Conservation (phyloP, 2,888 invertebrate species). For the Rhamnusium bicolor region DNA sequence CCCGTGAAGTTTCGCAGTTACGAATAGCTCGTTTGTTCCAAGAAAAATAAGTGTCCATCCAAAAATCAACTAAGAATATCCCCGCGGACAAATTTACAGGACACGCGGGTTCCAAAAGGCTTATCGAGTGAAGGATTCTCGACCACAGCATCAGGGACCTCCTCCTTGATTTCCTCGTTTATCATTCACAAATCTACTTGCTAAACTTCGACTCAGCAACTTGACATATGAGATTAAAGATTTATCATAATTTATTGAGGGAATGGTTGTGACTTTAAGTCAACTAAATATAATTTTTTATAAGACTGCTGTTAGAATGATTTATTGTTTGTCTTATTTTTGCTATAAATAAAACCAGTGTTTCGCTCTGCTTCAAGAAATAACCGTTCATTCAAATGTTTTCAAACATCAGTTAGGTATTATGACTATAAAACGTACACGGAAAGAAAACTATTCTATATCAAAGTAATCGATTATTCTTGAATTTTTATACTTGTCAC, state of each 20-base stretch:
- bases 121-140: not conserved
- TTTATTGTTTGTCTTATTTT: slow-evolving; percentile 1
- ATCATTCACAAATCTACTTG: slow-evolving; percentile 8
- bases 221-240: slow-evolving; percentile 18
- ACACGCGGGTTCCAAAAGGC: not conserved
- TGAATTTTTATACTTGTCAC: too few relatives aligned
- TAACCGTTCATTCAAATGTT: too few relatives aligned
- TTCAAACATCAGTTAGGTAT: too few relatives aligned
- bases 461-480: too few relatives aligned
- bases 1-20: not conserved
- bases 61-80: slow-evolving; percentile 7
- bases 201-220: slow-evolving; percentile 11
- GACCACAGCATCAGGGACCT: not conserved
- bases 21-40: not conserved
- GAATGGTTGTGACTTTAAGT: not conserved
- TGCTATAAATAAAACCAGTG: not conserved
- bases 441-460: too few relatives aligned
- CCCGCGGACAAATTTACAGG: slow-evolving; percentile 5
- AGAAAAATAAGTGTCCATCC: slow-evolving; percentile 4
- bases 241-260: slow-evolving; percentile 19
- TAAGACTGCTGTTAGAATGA: not conserved
- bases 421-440: too few relatives aligned
- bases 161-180: slow-evolving; percentile 5
- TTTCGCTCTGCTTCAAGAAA: too few relatives aligned
- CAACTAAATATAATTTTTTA: slow-evolving; percentile 10